Evolutionary conservation across 2,888 invertebrate species (phyloP), one percentile per base, ranked within the genome.

Genomic region (Apocheima hispidaria): DNA sequence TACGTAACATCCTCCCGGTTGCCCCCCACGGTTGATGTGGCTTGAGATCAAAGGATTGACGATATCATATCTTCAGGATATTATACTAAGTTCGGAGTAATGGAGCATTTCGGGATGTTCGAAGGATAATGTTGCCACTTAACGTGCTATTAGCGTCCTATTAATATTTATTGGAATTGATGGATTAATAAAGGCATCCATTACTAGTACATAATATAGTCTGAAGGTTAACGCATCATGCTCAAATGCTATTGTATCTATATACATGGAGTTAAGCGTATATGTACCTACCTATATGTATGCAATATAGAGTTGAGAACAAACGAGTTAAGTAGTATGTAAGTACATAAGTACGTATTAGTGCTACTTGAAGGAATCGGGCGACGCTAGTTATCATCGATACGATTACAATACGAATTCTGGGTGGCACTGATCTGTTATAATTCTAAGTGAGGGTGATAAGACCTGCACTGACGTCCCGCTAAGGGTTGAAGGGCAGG

Each of bases 21-120:
- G 36, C 36, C 46, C 46, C 30, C 21, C 41, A 43, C 41, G 51
- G 51, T n/a, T 33, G 16, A 30, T 30, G 52, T 49, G 49, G 23
- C n/a, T 20, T 16, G 5, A 43, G 52, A 53, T 53, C 52, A 53
- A 53, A 53, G 52, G 43, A n/a, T 53, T 20, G 18, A 21, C 23
- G 35, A 35, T 35, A 33, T 49, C 36, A 49, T 36, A 49, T 49
- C 49, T 35, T 4, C 28, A 41, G 40, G 30, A 41, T 52, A 50
- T 50, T 50, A 50, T 16, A n/a, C n/a, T 35, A 30, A 51, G 38
- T n/a, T 30, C n/a, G 41, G 16, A 20, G 41, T 52, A 41, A 40
- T 14, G 52, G 40, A 18, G 23, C 52, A 30, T 52, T 41, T 30
- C 38, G 16, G 38, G 5, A 33, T 7, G 23, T 18, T 50, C 18